Evolutionary conservation across 1,140 invertebrate species (phyloP), one percentile per base, ranked within the genome.

Genomic region (Asbolus verrucosus): DNA sequence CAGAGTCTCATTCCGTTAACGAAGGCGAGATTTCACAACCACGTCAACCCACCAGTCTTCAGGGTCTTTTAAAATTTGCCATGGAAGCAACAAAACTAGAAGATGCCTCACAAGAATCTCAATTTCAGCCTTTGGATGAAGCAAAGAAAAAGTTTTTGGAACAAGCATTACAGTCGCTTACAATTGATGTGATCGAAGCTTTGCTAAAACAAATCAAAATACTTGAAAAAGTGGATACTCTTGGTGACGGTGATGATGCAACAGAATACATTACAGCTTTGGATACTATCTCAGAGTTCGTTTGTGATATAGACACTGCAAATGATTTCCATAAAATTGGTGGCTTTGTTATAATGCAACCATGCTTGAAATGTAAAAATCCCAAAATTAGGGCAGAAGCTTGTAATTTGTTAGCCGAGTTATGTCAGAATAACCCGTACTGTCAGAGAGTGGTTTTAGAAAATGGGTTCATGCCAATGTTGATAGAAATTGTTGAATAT

Each of bases 301-400:
- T 90, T 59, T 90, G 91, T 77, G 85, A 87, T 69, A 88, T 92
- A 46, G 91, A 94, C 79, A 82, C 88, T 43, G 90, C 92, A 8
- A 91, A 89, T 77, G 91, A 94, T 84, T 94, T 94, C 78, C 88
- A 90, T 74, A 94, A 93, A 82, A 88, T 94, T 73, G 91, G 90
- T 4, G 92, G 92, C 0, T 93, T 92, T 76, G 80, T 84, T 0
- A 84, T 93, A 36, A 85, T 94, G 38, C 83, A 86, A 0, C 80
- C 87, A 0, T 89, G 92, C 75, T 80, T 92, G 15, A 85, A 87
- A 69, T 88, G 87, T 60, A 80, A 85, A 1, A 86, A 90, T 70
- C 78, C 83, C 1, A 84, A 85, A 6, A 83, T 94, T 0, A 83
- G 91, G 19, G 85, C 85, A 74, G 82, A 81, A 60, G 86, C 87